Conservation (phyloP, 2,797 vertebrate species). For the Astyanax mexicanus region DNA sequence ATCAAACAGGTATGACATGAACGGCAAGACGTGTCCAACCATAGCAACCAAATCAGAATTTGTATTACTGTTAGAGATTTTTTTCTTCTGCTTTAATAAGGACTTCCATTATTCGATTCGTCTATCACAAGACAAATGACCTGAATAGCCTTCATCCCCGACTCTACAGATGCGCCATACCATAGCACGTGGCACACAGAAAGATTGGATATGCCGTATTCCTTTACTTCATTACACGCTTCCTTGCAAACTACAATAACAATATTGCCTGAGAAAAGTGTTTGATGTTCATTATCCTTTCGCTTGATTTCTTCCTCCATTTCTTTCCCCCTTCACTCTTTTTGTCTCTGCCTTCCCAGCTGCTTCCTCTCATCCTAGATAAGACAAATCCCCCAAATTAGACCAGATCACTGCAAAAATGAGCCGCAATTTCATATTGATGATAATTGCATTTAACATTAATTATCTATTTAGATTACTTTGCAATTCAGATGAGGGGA, state of each 20-base stretch:
- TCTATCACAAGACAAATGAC: conserved; percentile 2
- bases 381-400: conserved; percentile 69
- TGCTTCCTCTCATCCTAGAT: conserved; percentile 65
- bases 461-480: conserved; percentile 73
- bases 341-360: conserved; percentile 51
- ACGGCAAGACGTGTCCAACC: neutral
- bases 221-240: conserved; percentile 80
- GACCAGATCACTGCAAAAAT: conserved; percentile 59
- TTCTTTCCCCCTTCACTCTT: conserved; percentile 19
- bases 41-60: neutral
- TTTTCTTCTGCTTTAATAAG: neutral
- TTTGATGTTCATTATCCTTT: conserved; percentile 82
- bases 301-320: conserved; percentile 63
- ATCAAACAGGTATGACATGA: neutral
- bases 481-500: conserved; percentile 70
- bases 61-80: neutral
- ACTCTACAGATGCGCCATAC: conserved; percentile 19
- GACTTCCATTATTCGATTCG: neutral
- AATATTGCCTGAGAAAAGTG: conserved; percentile 64
- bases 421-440: conserved; percentile 67
- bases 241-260: conserved; percentile 73
- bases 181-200: conserved; percentile 44
- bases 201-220: conserved; percentile 70
- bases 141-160: neutral
- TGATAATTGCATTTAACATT: conserved; percentile 75